These are phyloP conservation scores for Hypanus sabinus DNA, from an alignment of 2,113 vertebrate genomes.

Conservation along the genomic window DNA sequence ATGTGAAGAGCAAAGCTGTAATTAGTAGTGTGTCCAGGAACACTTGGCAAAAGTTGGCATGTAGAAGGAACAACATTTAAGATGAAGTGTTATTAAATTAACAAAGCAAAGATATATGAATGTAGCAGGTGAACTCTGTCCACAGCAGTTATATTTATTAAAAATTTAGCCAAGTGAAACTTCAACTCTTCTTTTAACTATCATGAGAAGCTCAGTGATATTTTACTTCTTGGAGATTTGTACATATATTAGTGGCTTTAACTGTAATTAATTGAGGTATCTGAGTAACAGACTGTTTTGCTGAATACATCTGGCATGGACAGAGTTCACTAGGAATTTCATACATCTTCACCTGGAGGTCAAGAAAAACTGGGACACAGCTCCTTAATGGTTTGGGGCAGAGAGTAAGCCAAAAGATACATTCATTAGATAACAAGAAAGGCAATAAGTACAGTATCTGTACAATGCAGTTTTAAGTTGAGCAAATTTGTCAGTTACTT, in stretches of 20 bases:
- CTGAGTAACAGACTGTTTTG: not conserved
- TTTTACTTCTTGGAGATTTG: not conserved
- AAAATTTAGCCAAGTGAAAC: not conserved
- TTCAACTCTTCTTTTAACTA: not conserved
- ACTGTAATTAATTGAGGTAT: not conserved
- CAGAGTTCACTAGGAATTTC: not conserved
- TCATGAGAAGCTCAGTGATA: not conserved
- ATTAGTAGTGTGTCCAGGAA: not conserved
- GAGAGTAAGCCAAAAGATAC: not conserved
- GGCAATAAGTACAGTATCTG: not conserved
- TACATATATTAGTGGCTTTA: not conserved
- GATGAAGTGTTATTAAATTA: not conserved
- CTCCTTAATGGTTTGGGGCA: not conserved
- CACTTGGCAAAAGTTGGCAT: too few relatives aligned
- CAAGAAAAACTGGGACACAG: constrained; percentile 9
- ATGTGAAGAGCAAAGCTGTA: not conserved
- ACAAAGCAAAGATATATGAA: not conserved
- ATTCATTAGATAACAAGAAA: not conserved
- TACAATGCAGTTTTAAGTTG: not conserved
- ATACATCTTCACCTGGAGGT: not conserved
- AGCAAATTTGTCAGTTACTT: not conserved
- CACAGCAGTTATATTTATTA: too few relatives aligned
- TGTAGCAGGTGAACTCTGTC: too few relatives aligned
- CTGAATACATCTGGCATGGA: not conserved
- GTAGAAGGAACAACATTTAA: not conserved